Percentiles rank a stretch among this genome's conserved stretches.
Conservation (phyloP, 2,888 invertebrate species). For the Lacanobia wlatinum region DNA sequence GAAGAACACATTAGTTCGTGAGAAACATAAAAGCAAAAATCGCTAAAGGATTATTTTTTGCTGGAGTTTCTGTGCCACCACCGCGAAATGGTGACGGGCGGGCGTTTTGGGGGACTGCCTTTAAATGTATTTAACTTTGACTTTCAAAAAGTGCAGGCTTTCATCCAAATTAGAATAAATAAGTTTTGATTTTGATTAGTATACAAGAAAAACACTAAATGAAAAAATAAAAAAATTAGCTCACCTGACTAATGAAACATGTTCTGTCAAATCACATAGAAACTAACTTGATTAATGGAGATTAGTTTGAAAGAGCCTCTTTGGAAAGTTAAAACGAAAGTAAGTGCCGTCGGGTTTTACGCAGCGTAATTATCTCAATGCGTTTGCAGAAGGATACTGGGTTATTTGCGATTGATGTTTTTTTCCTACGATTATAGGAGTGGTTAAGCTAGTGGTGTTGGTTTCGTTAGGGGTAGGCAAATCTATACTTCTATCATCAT, state of each 20-base stretch:
- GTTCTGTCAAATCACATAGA: conserved; percentile 30
- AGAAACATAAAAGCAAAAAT: not conserved
- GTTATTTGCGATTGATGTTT: not conserved
- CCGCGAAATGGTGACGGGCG: too few relatives aligned
- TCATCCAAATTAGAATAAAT: too few relatives aligned
- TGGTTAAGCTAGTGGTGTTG: not conserved
- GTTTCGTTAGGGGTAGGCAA: too few relatives aligned
- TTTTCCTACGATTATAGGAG: not conserved
- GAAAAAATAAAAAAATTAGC: not conserved
- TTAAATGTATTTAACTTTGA: too few relatives aligned
- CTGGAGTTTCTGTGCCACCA: too few relatives aligned
- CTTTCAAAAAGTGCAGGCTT: too few relatives aligned
- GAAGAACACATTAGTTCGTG: not conserved
- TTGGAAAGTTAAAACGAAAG: conserved; percentile 55
- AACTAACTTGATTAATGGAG: conserved; percentile 47
- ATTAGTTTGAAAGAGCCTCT: conserved; percentile 44
- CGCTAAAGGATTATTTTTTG: too few relatives aligned
- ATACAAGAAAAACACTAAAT: too few relatives aligned
- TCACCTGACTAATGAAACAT: conserved; percentile 5
- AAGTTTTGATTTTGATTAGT: not conserved
- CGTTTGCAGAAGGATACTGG: conserved; percentile 30
- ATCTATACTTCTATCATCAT: too few relatives aligned
- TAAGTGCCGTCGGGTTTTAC: conserved; percentile 28
- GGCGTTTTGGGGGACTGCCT: too few relatives aligned
- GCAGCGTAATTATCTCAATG: conserved; percentile 36